These are phyloP conservation scores for Nemapogon koenigi DNA, from an alignment of 2,888 invertebrate species.

Conservation along the genomic window DNA sequence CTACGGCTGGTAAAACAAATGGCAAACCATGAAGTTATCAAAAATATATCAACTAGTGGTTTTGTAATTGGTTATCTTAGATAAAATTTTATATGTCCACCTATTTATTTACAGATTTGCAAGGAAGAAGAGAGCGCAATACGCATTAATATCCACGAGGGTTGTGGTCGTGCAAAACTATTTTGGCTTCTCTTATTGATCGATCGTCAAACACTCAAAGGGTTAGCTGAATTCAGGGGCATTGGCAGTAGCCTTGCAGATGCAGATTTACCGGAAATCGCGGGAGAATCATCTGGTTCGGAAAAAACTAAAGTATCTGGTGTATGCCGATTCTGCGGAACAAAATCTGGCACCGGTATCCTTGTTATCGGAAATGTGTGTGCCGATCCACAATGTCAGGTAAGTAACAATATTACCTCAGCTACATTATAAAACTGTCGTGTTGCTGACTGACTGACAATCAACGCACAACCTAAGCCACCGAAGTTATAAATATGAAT, in stretches of 20 bases:
- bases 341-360: constrained; percentile 81
- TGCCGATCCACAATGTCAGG: constrained; percentile 92
- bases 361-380: constrained; percentile 94
- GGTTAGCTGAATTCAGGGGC: constrained; percentile 87
- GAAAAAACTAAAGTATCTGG: constrained; percentile 49
- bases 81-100: not conserved
- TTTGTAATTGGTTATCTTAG: not conserved
- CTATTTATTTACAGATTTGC: constrained; percentile 68
- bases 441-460: too few relatives aligned
- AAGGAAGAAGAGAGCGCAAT: constrained; percentile 97
- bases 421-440: not conserved
- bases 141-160: constrained; percentile 95
- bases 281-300: constrained; percentile 15
- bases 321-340: constrained; percentile 90
- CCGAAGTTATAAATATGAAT: too few relatives aligned
- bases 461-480: too few relatives aligned
- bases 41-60: too few relatives aligned
- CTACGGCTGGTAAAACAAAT: too few relatives aligned
- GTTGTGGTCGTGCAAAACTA: constrained; percentile 93
- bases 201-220: constrained; percentile 91
- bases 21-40: too few relatives aligned
- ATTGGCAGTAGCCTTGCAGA: constrained; percentile 67
- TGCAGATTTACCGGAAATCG: too few relatives aligned
- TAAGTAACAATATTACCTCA: constrained; percentile 25
- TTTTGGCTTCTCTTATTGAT: constrained; percentile 95